Base-by-base conservation (phyloP, 2,888 invertebrate species). In the Pycnomerus fuliginosus region DNA sequence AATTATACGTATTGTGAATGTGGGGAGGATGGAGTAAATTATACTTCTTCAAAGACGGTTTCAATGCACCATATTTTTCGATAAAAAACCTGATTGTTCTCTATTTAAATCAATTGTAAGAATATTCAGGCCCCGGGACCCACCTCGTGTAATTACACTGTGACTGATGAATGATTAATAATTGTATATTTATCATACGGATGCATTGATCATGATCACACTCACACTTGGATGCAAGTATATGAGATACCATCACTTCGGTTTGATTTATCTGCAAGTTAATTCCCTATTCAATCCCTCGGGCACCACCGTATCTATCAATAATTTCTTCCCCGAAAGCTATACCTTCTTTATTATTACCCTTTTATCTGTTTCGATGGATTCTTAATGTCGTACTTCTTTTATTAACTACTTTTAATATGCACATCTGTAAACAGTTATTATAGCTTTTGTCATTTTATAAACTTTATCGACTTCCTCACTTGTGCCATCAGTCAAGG, bases 121-220 rank as follows among this genome's bases (percentile, higher is more conserved):
- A n/a, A n/a, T n/a, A n/a, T n/a, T n/a, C n/a, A n/a, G 20, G 20
- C 20, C 20, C 20, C 42, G 43, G 35, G 50, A 43, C 53, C 59
- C 55, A 57, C 56, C 54, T 55, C 48, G 27, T 59, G 61, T 69
- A 69, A 69, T 69, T 68, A 69, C 58, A 65, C 63, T 60, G 63
- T 67, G 67, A 67, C 67, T 61, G 67, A 69, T 63, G 64, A 65
- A 65, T 67, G 69, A 69, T 68, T 68, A 68, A 69, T 69, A 68
- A 65, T 62, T 64, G 61, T 62, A 61, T 63, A 69, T 69, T 68
- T 67, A 69, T 69, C 67, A 68, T 61, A 52, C 51, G 54, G 53
- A 56, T 55, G 61, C 65, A 66, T 67, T 66, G 67, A 68, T 68
- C 67, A 67, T 66, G 67, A 68, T 68, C 67, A 67, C 65, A 65